These are phyloP conservation scores for Pterostichus madidus DNA, from an alignment of 2,888 invertebrate species.

Conservation along the genomic window DNA sequence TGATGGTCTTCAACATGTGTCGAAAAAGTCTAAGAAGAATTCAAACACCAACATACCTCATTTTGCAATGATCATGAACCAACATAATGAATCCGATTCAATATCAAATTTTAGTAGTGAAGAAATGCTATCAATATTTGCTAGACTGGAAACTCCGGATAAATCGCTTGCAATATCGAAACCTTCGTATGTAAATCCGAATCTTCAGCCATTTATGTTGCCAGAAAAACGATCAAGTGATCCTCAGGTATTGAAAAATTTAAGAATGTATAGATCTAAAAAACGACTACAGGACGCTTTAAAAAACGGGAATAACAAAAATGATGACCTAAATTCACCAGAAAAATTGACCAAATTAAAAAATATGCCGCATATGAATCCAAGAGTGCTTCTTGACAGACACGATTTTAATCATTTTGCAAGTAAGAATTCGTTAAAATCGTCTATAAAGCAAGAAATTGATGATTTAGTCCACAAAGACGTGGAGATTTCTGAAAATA, in stretches of 20 bases:
- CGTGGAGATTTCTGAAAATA: constrained; percentile 64
- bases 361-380: constrained; percentile 59
- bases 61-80: constrained; percentile 63
- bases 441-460: constrained; percentile 55
- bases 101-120: constrained; percentile 48
- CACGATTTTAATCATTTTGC: constrained; percentile 68
- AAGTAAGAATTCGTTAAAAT: constrained; percentile 68
- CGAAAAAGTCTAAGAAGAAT: constrained; percentile 37
- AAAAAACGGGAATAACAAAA: too few species aligned
- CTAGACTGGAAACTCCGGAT: constrained; percentile 69
- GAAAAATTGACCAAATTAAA: constrained; percentile 42
- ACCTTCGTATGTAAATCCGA: constrained; percentile 57
- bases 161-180: constrained; percentile 50
- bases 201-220: constrained; percentile 69
- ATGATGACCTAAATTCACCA: constrained; percentile 10
- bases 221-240: constrained; percentile 74
- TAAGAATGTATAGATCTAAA: constrained; percentile 78
- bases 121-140: constrained; percentile 58
- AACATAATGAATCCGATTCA: constrained; percentile 51
- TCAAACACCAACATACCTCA: constrained; percentile 37
- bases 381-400: constrained; percentile 67
- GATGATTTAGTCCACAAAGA: constrained; percentile 55
- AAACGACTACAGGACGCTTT: constrained; percentile 69
- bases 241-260: constrained; percentile 78
- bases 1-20: constrained; percentile 73